phyloP scores from a whole-genome alignment of 1,140 invertebrate species.

The Drosophila cardini region DNA sequence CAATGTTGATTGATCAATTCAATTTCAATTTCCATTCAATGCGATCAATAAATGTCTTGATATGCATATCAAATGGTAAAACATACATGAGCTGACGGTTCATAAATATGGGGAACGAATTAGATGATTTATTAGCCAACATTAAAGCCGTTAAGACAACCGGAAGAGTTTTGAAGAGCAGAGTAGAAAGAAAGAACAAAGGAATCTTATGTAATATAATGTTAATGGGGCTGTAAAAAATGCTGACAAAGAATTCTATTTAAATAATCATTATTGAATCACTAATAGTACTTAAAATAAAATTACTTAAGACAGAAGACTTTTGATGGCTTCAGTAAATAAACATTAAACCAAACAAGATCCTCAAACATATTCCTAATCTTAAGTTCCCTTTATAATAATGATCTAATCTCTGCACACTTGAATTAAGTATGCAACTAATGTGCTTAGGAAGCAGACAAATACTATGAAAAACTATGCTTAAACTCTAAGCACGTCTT shows the following conservation, averaged over 20 bases:
- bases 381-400: background rate
- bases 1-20: conserved; percentile 31
- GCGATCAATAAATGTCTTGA: conserved; percentile 23
- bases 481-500: conserved; percentile 26
- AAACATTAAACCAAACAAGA: background rate
- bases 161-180: background rate
- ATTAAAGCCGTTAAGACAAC: background rate
- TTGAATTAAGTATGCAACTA: conserved; percentile 13
- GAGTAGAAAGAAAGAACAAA: background rate
- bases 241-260: background rate
- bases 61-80: background rate
- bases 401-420: background rate
- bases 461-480: conserved; percentile 1
- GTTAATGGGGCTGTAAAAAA: conserved; percentile 4
- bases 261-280: too few relatives aligned
- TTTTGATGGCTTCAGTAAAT: background rate
- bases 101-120: conserved; percentile 7
- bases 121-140: conserved; percentile 5
- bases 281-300: too few relatives aligned
- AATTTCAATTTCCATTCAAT: conserved; percentile 3
- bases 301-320: too few relatives aligned
- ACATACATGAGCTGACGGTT: background rate
- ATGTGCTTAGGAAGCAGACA: conserved; percentile 27
- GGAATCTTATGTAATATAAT: background rate
- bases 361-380: background rate